Evolutionary conservation across 1,140 invertebrate genomes (phyloP).

Genomic region (Drosophila nebulosa): DNA sequence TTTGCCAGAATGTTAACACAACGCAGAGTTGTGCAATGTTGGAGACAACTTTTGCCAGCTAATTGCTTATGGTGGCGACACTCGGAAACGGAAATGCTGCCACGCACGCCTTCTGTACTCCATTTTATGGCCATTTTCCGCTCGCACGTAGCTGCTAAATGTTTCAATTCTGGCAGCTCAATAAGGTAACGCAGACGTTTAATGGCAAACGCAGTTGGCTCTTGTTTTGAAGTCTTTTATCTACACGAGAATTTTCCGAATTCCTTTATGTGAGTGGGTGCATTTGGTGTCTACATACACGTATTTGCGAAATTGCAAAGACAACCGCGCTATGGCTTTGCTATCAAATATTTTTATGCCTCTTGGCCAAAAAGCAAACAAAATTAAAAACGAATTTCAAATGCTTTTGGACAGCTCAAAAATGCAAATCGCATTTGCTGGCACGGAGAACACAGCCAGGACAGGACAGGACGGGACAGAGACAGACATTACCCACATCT

Average conservation of each 20-base stretch:
- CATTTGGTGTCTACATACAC: not conserved
- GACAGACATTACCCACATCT: not conserved
- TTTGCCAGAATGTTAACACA: slow-evolving; percentile 6
- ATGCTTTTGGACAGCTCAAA: slow-evolving; percentile 57
- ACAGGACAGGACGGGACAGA: no score
- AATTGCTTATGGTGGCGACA: slow-evolving; percentile 54
- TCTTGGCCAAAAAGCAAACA: slow-evolving; percentile 63
- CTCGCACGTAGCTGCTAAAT: slow-evolving; percentile 58
- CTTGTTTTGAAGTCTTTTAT: not conserved
- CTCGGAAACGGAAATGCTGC: slow-evolving; percentile 46
- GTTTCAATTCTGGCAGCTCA: slow-evolving; percentile 74
- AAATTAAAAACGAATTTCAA: slow-evolving; percentile 73
- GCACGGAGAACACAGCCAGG: not conserved
- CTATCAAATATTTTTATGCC: slow-evolving; percentile 40
- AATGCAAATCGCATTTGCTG: slow-evolving; percentile 66
- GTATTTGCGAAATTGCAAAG: slow-evolving; percentile 20
- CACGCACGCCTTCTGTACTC: slow-evolving; percentile 41
- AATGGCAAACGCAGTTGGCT: slow-evolving; percentile 58
- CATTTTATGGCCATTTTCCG: not conserved
- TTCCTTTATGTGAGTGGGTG: slow-evolving; percentile 1
- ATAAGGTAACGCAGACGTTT: slow-evolving; percentile 63
- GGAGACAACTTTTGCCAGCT: slow-evolving; percentile 44
- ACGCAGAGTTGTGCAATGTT: not conserved
- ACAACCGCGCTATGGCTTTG: slow-evolving; percentile 47
- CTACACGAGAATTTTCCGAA: slow-evolving; percentile 30